Base-by-base conservation (phyloP, 2,797 vertebrate species). In the Pygocentrus nattereri region DNA sequence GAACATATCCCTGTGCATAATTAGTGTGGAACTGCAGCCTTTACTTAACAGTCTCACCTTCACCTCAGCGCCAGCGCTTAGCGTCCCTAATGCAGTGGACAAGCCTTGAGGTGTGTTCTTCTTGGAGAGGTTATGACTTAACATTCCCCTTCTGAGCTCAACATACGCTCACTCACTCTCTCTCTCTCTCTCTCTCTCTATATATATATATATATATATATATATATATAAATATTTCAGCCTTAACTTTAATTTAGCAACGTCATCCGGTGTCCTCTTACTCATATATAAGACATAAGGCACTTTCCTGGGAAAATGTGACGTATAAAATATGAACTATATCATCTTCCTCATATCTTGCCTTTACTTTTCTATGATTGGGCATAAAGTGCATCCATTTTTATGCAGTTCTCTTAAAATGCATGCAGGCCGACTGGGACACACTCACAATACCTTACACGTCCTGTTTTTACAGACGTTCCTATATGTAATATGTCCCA, bases 361-460 rank as follows among this genome's bases (percentile, higher is more conserved):
- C 4, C 41, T 44, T 5, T 44, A 44, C 41, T 44, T 44, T 44
- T 44, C 41, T 6, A 5, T 44, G 41, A 44, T 44, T 44, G 41
- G 41, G 4, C 41, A 50, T 5, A 50, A 50, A 50, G 50, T 13
- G 5, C 49, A 50, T 50, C 16, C 1, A 15, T 2, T 50, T 50
- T 50, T 50, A 15, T 16, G 12, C 2, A 50, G 49, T 47, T 15
- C 44, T 11, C 44, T 47, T 47, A 47, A 47, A 47, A 38, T 38
- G 34, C 34, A 38, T 34, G 44, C 75, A 54, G 80, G 70, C 64
- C 58, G 27, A 82, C 70, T 76, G 62, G 54, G 54, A 76, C 65
- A 76, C 80, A 76, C 8, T 5, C 41, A 44, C 4, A n/a, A n/a
- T 44, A 44, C 7, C 1, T 44, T 44, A 44, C 44, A 44, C 44